These are phyloP conservation scores for Drosophila burlai DNA, from an alignment of 1,140 invertebrate genomes.

Conservation along the genomic window DNA sequence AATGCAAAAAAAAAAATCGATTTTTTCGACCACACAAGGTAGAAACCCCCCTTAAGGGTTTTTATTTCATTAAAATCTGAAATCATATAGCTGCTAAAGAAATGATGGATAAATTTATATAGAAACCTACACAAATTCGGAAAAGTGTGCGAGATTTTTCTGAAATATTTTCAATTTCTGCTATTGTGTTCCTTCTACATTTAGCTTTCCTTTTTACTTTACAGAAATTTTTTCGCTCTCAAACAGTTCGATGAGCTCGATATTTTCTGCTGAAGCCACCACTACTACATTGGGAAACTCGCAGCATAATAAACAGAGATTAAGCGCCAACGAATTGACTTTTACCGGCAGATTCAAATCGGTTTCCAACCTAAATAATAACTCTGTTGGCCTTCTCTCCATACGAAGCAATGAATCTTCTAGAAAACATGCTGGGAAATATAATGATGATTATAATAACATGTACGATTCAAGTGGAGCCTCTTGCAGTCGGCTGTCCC, in stretches of 20 bases:
- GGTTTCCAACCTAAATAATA: slow-evolving; percentile 15
- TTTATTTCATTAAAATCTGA: too few species aligned
- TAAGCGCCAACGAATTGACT: slow-evolving; percentile 64
- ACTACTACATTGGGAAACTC: slow-evolving; percentile 37
- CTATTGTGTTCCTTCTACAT: neutral
- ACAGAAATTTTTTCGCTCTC: slow-evolving; percentile 77
- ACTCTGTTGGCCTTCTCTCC: neutral
- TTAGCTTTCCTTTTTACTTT: neutral
- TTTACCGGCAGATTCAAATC: slow-evolving; percentile 78
- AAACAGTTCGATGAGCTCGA: slow-evolving; percentile 82
- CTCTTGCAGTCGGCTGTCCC: slow-evolving; percentile 63
- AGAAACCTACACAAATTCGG: too few species aligned
- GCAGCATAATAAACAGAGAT: slow-evolving; percentile 27
- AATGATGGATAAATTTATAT: too few species aligned
- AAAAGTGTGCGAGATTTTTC: neutral
- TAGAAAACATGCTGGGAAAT: slow-evolving; percentile 15
- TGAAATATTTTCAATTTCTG: neutral
- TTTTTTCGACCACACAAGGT: too few species aligned
- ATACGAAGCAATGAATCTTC: slow-evolving; percentile 24
- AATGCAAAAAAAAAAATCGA: too few species aligned
- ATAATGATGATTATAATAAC: slow-evolving; percentile 44
- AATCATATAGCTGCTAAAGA: too few species aligned
- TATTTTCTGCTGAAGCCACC: slow-evolving; percentile 63
- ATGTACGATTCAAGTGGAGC: slow-evolving; percentile 62
- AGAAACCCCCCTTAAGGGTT: too few species aligned